A percentile compares a stretch with the other conserved stretches of the same genome.
Conservation (phyloP, 2,113 vertebrate species). For the Cheilinus undulatus region DNA sequence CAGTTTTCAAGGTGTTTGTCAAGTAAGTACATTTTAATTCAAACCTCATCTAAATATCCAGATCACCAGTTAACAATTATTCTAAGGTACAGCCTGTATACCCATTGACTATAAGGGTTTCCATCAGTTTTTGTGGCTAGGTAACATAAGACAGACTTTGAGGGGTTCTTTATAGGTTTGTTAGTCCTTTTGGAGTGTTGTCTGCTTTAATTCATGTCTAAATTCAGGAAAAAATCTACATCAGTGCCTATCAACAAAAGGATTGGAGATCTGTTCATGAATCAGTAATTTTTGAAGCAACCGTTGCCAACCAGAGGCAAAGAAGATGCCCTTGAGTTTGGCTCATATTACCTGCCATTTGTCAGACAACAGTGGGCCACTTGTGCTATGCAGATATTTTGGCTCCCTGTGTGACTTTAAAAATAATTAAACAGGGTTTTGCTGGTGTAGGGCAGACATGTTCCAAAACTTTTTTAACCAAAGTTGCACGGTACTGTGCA, state of each 20-base stretch:
- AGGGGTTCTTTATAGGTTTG: too few relatives aligned
- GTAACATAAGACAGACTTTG: too few relatives aligned
- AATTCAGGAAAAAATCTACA: conserved; percentile 12
- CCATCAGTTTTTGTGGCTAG: too few relatives aligned
- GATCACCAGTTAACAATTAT: background rate
- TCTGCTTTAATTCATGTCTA: background rate
- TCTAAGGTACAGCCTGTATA: too few relatives aligned
- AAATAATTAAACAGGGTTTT: conserved; percentile 27
- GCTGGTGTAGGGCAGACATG: background rate
- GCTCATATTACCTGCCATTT: background rate
- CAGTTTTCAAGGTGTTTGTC: background rate
- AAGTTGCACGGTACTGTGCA: too few relatives aligned
- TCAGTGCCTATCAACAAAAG: conserved; percentile 17
- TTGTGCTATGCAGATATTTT: background rate
- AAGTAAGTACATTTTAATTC: background rate
- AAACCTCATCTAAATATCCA: background rate
- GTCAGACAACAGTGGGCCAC: conserved; percentile 7
- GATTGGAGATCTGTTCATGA: background rate
- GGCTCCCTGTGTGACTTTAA: background rate
- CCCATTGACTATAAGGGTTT: too few relatives aligned
- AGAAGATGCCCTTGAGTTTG: conserved; percentile 18
- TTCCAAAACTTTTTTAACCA: background rate
- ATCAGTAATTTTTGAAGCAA: conserved; percentile 14
- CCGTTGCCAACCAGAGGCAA: conserved; percentile 8
- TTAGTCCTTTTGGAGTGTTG: background rate